Conservation (phyloP, 2,797 vertebrate genomes). For the Myoxocephalus aenaeus region DNA sequence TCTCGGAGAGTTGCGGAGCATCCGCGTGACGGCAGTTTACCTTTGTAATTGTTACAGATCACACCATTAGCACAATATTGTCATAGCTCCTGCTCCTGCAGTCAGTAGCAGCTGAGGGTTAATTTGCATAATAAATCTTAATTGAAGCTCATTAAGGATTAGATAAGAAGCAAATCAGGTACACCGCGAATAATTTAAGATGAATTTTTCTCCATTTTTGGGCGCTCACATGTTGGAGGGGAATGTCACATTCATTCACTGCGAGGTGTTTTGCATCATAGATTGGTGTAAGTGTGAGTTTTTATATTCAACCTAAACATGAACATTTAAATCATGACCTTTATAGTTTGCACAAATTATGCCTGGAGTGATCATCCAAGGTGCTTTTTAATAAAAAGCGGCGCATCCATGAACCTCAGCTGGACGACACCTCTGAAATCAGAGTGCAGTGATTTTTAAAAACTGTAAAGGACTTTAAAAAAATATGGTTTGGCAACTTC, state of each 20-base stretch:
- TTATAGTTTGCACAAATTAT: background rate
- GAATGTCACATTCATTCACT: slow-evolving; percentile 50
- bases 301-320: slow-evolving; percentile 15
- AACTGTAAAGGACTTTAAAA: slow-evolving; percentile 39
- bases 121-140: slow-evolving; percentile 90
- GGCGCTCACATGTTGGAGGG: slow-evolving; percentile 38
- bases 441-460: slow-evolving; percentile 48
- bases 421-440: slow-evolving; percentile 55
- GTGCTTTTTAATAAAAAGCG: slow-evolving; percentile 8
- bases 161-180: slow-evolving; percentile 89
- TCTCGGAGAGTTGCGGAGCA: slow-evolving; percentile 46
- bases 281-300: background rate
- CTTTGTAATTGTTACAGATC: slow-evolving; percentile 88
- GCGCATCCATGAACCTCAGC: slow-evolving; percentile 30
- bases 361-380: slow-evolving; percentile 4
- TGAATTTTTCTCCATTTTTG: slow-evolving; percentile 75
- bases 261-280: slow-evolving; percentile 6
- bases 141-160: slow-evolving; percentile 88
- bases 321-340: background rate
- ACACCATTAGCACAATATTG: slow-evolving; percentile 86
- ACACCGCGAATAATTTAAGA: slow-evolving; percentile 82
- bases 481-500: slow-evolving; percentile 48
- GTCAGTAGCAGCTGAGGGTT: slow-evolving; percentile 84
- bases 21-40: slow-evolving; percentile 78
- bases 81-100: slow-evolving; percentile 84